These are phyloP conservation scores for Excalfactoria chinensis DNA, from an alignment of 2,113 vertebrate species.

Conservation along the genomic window DNA sequence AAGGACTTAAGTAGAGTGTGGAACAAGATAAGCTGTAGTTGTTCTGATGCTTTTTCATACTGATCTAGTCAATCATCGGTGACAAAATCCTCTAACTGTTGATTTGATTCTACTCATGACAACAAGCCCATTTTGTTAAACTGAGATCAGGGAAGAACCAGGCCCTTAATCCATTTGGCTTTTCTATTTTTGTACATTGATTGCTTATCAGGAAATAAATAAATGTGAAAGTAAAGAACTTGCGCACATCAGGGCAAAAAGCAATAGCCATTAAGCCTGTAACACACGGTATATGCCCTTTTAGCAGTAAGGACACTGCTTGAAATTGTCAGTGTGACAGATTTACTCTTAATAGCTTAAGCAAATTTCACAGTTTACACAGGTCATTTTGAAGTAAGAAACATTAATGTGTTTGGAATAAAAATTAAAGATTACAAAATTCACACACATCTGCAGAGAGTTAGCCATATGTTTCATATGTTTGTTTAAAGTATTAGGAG, in stretches of 20 bases:
- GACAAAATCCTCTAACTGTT: conserved; percentile 38
- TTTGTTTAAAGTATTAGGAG: conserved; percentile 58
- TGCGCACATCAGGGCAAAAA: conserved; percentile 49
- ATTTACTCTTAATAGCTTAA: conserved; percentile 69
- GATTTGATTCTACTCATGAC: conserved; percentile 31
- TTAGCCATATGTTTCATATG: conserved; percentile 29
- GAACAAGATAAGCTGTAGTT: background rate
- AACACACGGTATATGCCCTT: conserved; percentile 61
- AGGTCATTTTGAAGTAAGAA: conserved; percentile 69
- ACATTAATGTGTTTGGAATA: conserved; percentile 66
- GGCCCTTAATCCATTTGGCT: conserved; percentile 50
- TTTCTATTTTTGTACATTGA: conserved; percentile 62
- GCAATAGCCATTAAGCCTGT: conserved; percentile 63
- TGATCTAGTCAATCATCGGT: background rate
- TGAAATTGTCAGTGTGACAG: conserved; percentile 67
- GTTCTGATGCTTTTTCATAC: background rate
- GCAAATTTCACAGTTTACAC: conserved; percentile 72
- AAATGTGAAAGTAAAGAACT: conserved; percentile 66
- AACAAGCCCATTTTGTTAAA: conserved; percentile 4
- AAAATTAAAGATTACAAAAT: conserved; percentile 69
- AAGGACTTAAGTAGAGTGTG: background rate
- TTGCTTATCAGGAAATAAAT: conserved; percentile 66
- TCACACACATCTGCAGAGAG: conserved; percentile 50
- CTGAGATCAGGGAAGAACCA: conserved; percentile 17
- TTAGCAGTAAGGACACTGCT: conserved; percentile 56